Conservation (phyloP, 2,888 invertebrate species). For the Tetranychus piercei region DNA sequence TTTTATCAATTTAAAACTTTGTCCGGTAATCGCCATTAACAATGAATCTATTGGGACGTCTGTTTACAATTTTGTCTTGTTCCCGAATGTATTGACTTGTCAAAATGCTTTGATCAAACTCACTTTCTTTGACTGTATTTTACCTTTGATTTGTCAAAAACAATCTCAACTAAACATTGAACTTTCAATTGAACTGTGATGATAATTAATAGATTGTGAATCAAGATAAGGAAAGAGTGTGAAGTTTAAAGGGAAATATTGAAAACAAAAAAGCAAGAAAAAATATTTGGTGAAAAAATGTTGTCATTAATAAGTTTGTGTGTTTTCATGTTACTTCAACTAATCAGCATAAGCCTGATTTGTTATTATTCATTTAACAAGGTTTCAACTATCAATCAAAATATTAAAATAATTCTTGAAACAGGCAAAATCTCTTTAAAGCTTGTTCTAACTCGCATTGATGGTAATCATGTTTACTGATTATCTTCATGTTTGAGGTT, state of each 20-base stretch:
- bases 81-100: too few species aligned
- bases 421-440: neutral
- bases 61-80: too few species aligned
- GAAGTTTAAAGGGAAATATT: too few species aligned
- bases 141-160: neutral
- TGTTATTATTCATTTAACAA: neutral
- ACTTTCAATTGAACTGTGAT: slow-evolving; percentile 5
- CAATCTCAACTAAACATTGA: neutral
- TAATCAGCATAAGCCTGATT: neutral
- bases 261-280: neutral
- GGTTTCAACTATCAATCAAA: neutral
- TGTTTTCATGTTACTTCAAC: neutral
- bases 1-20: too few species aligned
- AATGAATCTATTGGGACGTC: too few species aligned
- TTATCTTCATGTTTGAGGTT: neutral
- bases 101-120: too few species aligned
- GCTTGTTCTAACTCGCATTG: neutral
- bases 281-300: neutral
- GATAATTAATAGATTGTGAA: neutral
- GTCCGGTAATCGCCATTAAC: too few species aligned
- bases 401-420: neutral
- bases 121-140: too few species aligned
- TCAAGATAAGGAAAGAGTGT: too few species aligned
- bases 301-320: neutral
- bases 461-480: neutral